Percentiles rank a stretch among this genome's conserved stretches.
These are phyloP conservation scores for Castor canadensis DNA, from an alignment of 2,113 vertebrate genomes.

Conservation along the genomic window DNA sequence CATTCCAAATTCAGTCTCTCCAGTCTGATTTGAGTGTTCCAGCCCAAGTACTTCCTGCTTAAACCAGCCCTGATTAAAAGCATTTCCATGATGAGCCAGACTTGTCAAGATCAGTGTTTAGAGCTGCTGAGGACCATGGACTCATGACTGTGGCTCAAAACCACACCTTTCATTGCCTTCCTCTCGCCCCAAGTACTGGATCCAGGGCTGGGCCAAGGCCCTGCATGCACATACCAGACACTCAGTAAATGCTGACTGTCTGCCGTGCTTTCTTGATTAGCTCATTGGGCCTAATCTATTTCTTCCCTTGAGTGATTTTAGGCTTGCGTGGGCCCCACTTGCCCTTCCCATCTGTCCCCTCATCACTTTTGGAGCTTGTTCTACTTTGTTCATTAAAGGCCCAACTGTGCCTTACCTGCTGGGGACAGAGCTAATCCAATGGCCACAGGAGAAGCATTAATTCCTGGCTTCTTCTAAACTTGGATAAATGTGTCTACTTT, in stretches of 20 bases:
- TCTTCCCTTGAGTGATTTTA: neutral
- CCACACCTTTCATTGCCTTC: neutral
- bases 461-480: too few species aligned
- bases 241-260: neutral
- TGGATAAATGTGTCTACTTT: too few species aligned
- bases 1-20: constrained; percentile 40
- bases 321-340: neutral
- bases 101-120: neutral
- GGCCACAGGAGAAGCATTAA: neutral
- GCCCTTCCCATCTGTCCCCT: neutral
- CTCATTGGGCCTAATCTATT: neutral
- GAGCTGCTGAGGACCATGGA: neutral
- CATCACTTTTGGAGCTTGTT: neutral
- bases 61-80: neutral
- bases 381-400: neutral
- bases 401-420: neutral
- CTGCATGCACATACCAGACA: neutral
- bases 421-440: neutral
- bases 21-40: neutral
- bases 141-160: neutral
- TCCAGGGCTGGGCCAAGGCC: neutral
- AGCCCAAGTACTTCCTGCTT: neutral
- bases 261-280: neutral
- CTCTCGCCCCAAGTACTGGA: neutral
- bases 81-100: neutral